Conservation (phyloP, 2,113 vertebrate genomes). For the Tauraco erythrolophus region DNA sequence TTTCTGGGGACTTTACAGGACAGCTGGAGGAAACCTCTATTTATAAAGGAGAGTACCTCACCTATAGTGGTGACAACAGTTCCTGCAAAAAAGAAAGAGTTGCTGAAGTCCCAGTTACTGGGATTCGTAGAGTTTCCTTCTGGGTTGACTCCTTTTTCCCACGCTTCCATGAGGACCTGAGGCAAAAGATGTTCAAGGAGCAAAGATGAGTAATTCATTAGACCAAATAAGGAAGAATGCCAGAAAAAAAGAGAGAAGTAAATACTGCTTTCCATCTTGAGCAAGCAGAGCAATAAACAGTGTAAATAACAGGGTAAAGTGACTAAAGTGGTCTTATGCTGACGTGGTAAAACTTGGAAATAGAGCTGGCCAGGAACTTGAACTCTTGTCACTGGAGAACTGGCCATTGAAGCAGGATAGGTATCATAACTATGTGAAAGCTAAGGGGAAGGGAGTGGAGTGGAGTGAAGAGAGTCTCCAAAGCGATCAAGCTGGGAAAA, state of each 20-base stretch:
- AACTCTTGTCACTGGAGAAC: neutral
- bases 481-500: neutral
- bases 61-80: conserved; percentile 93
- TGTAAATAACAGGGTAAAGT: neutral
- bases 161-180: conserved; percentile 90
- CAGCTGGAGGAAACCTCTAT: neutral
- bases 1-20: neutral
- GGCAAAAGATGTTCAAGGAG: neutral
- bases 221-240: neutral
- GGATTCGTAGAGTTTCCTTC: conserved; percentile 91
- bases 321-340: neutral
- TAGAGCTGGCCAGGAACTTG: neutral
- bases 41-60: conserved; percentile 58
- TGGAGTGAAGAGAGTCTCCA: neutral
- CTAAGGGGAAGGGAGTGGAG: neutral
- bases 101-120: conserved; percentile 95
- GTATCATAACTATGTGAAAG: neutral
- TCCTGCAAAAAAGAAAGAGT: conserved; percentile 93
- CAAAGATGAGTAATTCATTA: neutral
- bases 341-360: neutral
- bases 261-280: neutral
- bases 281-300: neutral
- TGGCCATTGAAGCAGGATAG: neutral
- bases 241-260: neutral
- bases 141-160: conserved; percentile 92